Evolutionary conservation across 1,140 invertebrate species (phyloP), one percentile per base, ranked within the genome.

Genomic region (Conus betulinus): DNA sequence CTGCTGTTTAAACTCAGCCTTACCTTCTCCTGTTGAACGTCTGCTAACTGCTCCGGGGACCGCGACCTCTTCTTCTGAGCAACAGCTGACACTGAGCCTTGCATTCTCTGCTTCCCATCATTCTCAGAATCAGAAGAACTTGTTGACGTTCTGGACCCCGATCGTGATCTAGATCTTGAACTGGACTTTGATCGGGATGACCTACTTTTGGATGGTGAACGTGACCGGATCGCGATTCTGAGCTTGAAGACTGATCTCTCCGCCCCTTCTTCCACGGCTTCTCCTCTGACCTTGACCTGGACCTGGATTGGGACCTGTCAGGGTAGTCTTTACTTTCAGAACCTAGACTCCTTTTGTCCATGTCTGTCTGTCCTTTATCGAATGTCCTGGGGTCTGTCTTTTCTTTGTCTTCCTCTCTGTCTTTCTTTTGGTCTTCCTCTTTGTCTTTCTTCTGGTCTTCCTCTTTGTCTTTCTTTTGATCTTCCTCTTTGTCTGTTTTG

Each of bases 141-240:
- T 25, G 91, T 91, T 13, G 90, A 91, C 4, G 57, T 11, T 15
- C 57, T 60, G 57, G 57, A 60, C 57, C 57, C 57, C 5, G 81
- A 53, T 23, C 74, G 84, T 57, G 91, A 91, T 79, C 89, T 25
- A 67, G 91, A 91, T 71, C 87, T 88, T 55, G 91, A 91, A 25
- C 89, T 60, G 84, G 87, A 88, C 78, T 85, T 87, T 3, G 89
- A 91, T 39, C 88, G 74, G 17, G 91, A 91, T 20, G 90, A 90
- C 27, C 83, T 25, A 39, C 89, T 91, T 74, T 88, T 88, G 60
- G 91, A 91, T 17, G 88, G 51, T 74, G 87, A 89, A 84, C 87
- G 83, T 10, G 90, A n/a, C 89, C 53, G 27, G 91, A 91, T 27
- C 88, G 74, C 20, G 91, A 91, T 5, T 79, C 53, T 51, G 85